A percentile compares a stretch with the other conserved stretches of the same genome.
These are phyloP conservation scores for Ciconia nigra DNA, from an alignment of 2,797 vertebrate genomes.

Conservation along the genomic window DNA sequence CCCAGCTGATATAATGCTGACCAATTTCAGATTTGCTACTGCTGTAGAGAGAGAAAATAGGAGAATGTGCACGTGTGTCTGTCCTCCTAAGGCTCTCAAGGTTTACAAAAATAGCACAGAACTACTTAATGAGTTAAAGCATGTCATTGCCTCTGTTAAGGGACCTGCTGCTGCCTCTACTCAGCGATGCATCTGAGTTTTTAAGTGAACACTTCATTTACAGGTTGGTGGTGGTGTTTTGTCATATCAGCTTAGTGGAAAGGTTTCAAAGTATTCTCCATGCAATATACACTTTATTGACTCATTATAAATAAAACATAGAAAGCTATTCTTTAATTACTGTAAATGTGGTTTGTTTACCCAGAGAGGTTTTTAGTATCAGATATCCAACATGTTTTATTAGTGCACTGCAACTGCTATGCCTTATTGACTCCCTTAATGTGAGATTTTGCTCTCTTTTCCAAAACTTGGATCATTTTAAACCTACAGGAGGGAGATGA, in stretches of 20 bases:
- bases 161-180: neutral
- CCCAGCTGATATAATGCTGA: neutral
- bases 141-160: neutral
- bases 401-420: neutral
- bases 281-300: neutral
- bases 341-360: neutral
- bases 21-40: neutral
- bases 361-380: neutral
- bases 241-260: neutral
- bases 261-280: neutral
- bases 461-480: neutral
- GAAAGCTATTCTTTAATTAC: slow-evolving; percentile 44
- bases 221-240: neutral
- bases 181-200: neutral
- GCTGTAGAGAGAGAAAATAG: neutral
- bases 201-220: neutral
- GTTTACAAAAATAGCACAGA: neutral
- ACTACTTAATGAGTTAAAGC: neutral
- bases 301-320: neutral
- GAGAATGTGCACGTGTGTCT: neutral
- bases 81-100: neutral
- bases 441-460: neutral
- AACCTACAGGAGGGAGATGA: neutral
- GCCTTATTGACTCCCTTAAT: neutral
- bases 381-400: neutral